Base-by-base conservation (phyloP, 53 echinoderm and acorn worm species). In the Henricia sp. region DNA sequence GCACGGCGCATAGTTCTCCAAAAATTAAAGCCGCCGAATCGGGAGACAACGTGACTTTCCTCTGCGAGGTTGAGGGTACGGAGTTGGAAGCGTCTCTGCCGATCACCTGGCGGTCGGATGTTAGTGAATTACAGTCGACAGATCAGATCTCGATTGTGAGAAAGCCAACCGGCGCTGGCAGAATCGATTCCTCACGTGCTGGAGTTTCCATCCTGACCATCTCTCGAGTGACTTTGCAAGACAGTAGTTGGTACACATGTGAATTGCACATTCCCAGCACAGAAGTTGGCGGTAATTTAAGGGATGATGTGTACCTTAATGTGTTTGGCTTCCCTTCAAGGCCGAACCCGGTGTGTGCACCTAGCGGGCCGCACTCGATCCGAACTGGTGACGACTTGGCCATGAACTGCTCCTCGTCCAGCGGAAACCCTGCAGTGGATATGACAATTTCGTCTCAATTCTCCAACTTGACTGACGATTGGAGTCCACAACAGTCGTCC, bases 301-400 rank as follows among this genome's bases (percentile, higher is more conserved):
- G 11, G 1, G n/a, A 37, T 26, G 39, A 24, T 10, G 39, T 30
- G 14, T 6, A 0, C 6, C 20, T 67, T n/a, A 39, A 19, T 20
- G 67, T 67, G 38, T 39, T 17, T 24, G 37, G 20, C 24, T 37
- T 67, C 20, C 62, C 62, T 12, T 14, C 1, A 0, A 34, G 33
- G 13, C 13, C 20, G 10, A 1, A 60, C 23, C 67, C 67, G 21
- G 20, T 20, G 20, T 67, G 67, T 30, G 8, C 38, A 24, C 67
- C 67, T 10, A 39, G 67, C 23, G 67, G 67, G 24, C 67, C 67
- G 3, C 6, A 38, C 38, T 38, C 67, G 10, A 23, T 67, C 2
- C 28, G 23, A 4, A 38, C 39, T 40, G 60, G 84, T 34, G 43
- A 57, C 32, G 28, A n/a, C 54, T 56, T 20, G 59, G 56, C 71